These are phyloP conservation scores for Naso thynnoides DNA, from an alignment of 2,797 vertebrate genomes.

Conservation along the genomic window DNA sequence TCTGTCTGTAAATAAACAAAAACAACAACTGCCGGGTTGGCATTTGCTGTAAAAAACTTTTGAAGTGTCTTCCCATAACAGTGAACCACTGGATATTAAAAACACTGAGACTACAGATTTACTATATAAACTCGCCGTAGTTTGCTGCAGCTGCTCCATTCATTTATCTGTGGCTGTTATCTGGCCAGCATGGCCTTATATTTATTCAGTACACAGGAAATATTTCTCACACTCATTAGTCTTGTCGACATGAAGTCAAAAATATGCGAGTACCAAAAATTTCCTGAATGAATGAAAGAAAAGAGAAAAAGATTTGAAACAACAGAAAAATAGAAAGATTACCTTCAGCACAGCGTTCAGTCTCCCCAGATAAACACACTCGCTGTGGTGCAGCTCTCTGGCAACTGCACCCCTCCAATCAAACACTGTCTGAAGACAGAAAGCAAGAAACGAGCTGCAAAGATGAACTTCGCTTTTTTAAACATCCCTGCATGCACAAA, in stretches of 20 bases:
- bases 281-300: background rate
- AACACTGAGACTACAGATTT: background rate
- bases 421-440: conserved; percentile 53
- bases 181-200: background rate
- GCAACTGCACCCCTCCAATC: conserved; percentile 74
- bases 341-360: conserved; percentile 80
- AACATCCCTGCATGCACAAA: background rate
- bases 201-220: background rate
- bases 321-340: background rate
- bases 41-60: background rate
- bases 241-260: too few species aligned
- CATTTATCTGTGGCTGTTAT: background rate
- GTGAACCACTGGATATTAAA: too few species aligned
- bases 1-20: background rate
- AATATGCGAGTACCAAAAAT: background rate
- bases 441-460: background rate
- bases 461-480: background rate
- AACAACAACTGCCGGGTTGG: background rate
- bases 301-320: too few species aligned
- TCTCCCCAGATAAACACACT: conserved; percentile 79
- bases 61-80: background rate
- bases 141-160: background rate
- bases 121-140: background rate
- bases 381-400: conserved; percentile 85
- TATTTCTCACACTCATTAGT: background rate